Evolutionary conservation across 1,140 invertebrate species (phyloP), one percentile per base, ranked within the genome.

Genomic region (Megalopta genalis): DNA sequence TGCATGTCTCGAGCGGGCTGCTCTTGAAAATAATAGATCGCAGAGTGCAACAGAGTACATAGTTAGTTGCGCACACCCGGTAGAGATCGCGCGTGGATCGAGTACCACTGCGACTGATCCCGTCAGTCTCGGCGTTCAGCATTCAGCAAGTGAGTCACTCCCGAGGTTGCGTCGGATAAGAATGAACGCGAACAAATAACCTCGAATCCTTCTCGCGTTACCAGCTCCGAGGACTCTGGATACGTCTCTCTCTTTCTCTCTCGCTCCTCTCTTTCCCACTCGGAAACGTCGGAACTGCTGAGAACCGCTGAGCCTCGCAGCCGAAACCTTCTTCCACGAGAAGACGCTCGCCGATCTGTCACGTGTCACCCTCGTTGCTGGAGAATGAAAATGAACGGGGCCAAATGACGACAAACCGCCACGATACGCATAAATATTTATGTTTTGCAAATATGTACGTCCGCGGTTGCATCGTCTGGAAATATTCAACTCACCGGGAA

Each of bases 181-280:
- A 83, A 86, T 82, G 76, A 86, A 85, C 77, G 60, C 67, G 71
- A 85, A 86, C 85, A 85, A 85, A 85, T 83, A 86, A 86, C 72
- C 74, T 86, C 79, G 74, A 78, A 73, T 84, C 64, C 71, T 69
- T 76, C 69, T 74, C 65, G 46, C 25, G 49, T 76, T 59, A 18
- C 60, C 52, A 23, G 14, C 54, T 62, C 18, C 37, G 71, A 68
- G 59, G 83, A 59, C 64, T 57, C 21, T n/a, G 37, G 6, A 25
- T 12, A 5, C 10, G 21, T n/a, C 52, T n/a, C 52, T 57, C 18
- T 3, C 52, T 21, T 18, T 57, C 52, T 21, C 49, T 5, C 49
- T 52, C 12, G 1, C 32, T 32, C 14, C 14, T 25, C 57, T 23
- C 23, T 25, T 10, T 59, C 9, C 2, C n/a, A 0, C n/a, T 57